phyloP scores from a whole-genome alignment of 2,113 vertebrate species.

The Centropus unirufus region DNA sequence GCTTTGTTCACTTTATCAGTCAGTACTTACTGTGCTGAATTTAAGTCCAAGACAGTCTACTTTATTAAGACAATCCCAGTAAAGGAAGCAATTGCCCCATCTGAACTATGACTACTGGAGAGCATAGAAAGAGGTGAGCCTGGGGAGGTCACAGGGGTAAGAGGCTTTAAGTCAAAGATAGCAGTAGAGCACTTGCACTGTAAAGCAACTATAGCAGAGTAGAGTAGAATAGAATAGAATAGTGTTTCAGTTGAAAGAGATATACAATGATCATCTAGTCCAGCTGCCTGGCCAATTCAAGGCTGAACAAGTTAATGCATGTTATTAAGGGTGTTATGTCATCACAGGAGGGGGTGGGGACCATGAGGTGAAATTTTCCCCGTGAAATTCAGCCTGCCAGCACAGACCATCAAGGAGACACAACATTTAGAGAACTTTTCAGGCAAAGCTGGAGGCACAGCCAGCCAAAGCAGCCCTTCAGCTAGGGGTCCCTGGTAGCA shows the following conservation, averaged over 20 bases:
- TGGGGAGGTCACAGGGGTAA: neutral
- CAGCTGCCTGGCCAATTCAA: too few relatives aligned
- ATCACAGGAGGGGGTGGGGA: too few relatives aligned
- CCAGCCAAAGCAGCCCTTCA: neutral
- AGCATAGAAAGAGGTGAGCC: neutral
- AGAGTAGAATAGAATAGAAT: neutral
- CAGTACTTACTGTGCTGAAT: neutral
- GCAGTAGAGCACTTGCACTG: neutral
- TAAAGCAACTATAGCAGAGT: neutral
- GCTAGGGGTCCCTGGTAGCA: neutral
- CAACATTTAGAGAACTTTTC: neutral
- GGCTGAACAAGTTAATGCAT: too few relatives aligned
- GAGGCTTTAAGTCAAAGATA: neutral
- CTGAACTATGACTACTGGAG: neutral
- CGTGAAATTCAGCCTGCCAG: neutral
- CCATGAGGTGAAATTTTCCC: neutral
- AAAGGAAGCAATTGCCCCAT: neutral
- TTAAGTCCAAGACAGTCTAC: neutral
- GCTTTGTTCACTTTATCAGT: neutral
- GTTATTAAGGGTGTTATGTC: too few relatives aligned
- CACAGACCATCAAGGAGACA: neutral
- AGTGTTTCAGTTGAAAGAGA: too few relatives aligned
- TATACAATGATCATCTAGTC: too few relatives aligned
- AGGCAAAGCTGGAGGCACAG: neutral
- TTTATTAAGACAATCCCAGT: neutral